These are phyloP conservation scores for Natrix natrix DNA, from an alignment of 2,797 vertebrate genomes.

Conservation along the genomic window DNA sequence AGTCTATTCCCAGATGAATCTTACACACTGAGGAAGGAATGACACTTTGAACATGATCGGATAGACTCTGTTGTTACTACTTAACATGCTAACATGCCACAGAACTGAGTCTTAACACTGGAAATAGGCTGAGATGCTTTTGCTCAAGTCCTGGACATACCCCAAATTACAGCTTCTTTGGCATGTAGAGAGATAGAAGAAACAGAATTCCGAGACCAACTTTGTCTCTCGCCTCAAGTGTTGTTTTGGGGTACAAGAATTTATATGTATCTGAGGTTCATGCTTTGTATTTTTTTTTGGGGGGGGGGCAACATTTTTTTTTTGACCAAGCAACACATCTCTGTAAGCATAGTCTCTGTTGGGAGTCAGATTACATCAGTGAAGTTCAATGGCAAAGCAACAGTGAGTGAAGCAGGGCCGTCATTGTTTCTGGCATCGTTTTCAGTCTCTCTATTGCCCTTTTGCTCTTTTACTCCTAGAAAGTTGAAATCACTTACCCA, in stretches of 20 bases:
- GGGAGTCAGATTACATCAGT: not conserved
- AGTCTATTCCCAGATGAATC: not conserved
- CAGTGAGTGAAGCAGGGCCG: not conserved
- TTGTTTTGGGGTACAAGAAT: not conserved
- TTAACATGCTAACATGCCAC: not conserved
- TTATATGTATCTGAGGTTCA: not conserved
- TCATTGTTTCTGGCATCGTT: not conserved
- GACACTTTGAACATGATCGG: not conserved
- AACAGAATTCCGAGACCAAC: not conserved
- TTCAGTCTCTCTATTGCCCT: not conserved
- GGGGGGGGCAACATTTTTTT: not conserved
- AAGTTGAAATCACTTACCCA: not conserved
- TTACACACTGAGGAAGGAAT: not conserved
- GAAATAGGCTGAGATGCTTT: slow-evolving; percentile 3
- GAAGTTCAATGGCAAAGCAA: not conserved
- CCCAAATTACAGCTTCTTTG: not conserved
- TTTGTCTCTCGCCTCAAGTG: too few relatives aligned
- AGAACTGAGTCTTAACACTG: slow-evolving; percentile 1
- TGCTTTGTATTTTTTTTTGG: not conserved
- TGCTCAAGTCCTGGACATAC: not conserved
- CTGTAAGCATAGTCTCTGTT: not conserved
- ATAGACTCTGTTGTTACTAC: not conserved
- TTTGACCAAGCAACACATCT: not conserved
- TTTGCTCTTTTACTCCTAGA: not conserved
- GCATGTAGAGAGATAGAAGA: not conserved